Base-by-base conservation (phyloP, 2,888 invertebrate species). In the Acanthosoma haemorrhoidale region DNA sequence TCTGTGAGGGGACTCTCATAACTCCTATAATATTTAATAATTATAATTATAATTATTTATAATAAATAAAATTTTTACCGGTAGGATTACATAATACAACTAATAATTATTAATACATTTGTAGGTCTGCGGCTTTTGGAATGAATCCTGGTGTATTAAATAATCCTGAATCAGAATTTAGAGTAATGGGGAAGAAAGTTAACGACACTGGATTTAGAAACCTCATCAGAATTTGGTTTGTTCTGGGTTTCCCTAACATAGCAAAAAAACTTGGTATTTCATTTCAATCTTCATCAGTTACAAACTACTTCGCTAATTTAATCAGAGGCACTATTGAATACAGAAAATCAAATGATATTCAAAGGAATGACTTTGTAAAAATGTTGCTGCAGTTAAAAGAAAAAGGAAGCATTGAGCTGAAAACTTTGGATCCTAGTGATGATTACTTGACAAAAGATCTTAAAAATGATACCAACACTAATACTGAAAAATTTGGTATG, bases 121-220 rank as follows among this genome's bases (percentile, higher is more conserved):
- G 6, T 16, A 69, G 68, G 9, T 60, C 68, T 5, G 59, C 38
- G 13, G 68, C 59, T 29, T 69, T 69, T 69, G 68, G 68, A 15
- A 69, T 69, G n/a, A 39, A 69, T 39, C 59, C 68, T 29, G 39
- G 41, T 29, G 60, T 59, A 13, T n/a, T 69, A 9, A 36, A 60
- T 60, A 69, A 69, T 31, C 68, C 68, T 13, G 18, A 57, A 6
- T 59, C 68, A n/a, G 41, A 69, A 25, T 69, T 69, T 51, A 60
- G 60, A 41, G 41, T 13, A 13, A 69, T 38, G 38, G 60, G 38
- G 13, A 69, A 31, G 13, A 3, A 60, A n/a, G 18, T 69, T 21
- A 43, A 43, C 13, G 43, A 43, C 11, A 4, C 43, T 9, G 25
- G 15, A 29, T 29, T 21, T 21, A 29, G 3, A 31, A 58, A 58